These are phyloP conservation scores for Pituophis catenifer DNA, from an alignment of 2,113 vertebrate genomes.

Conservation along the genomic window DNA sequence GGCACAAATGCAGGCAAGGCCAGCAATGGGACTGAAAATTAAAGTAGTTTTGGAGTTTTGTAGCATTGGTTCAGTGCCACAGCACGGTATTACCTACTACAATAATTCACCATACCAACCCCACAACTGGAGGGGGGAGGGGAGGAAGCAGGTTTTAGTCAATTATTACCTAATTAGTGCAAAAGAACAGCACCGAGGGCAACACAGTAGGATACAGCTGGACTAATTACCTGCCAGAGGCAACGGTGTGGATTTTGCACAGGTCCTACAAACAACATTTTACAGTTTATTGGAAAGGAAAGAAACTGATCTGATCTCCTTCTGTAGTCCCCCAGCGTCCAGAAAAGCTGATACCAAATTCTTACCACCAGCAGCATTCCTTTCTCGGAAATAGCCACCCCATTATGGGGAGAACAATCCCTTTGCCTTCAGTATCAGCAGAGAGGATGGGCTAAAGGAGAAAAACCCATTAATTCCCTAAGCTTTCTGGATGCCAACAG, in stretches of 20 bases:
- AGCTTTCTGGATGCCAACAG: constrained; percentile 14
- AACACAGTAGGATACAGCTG: background rate
- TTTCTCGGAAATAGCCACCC: background rate
- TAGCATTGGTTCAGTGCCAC: background rate
- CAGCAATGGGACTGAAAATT: background rate
- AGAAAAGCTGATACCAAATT: background rate
- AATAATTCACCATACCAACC: too few relatives aligned
- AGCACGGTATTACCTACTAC: background rate
- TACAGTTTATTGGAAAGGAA: constrained; percentile 4
- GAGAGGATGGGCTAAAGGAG: background rate
- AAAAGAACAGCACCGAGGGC: background rate
- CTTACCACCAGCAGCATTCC: background rate
- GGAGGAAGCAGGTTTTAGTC: background rate
- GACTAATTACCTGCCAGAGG: constrained; percentile 21
- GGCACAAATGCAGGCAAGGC: background rate
- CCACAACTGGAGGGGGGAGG: background rate
- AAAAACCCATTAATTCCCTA: background rate
- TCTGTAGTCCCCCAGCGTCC: too few relatives aligned
- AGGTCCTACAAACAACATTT: constrained; percentile 25
- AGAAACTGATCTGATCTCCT: background rate
- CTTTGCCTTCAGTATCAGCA: background rate
- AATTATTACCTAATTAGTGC: constrained; percentile 10
- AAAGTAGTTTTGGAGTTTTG: background rate
- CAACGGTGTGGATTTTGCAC: background rate
- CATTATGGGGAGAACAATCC: background rate